These are phyloP conservation scores for Pheosia gnoma DNA, from an alignment of 2,888 invertebrate genomes.

Conservation along the genomic window DNA sequence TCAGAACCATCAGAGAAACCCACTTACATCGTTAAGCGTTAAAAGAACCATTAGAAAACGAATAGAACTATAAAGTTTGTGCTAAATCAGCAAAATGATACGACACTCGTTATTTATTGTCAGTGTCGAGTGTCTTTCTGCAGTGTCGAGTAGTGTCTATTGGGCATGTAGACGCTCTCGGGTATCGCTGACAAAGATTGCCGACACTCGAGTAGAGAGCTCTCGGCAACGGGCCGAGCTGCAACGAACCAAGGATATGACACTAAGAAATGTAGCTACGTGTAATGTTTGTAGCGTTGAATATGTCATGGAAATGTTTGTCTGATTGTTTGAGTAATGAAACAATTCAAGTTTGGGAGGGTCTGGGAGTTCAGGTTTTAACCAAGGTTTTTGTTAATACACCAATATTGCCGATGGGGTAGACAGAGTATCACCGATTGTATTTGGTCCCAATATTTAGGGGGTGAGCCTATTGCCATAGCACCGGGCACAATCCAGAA, in stretches of 20 bases:
- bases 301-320: background rate
- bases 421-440: too few relatives aligned
- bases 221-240: background rate
- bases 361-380: too few relatives aligned
- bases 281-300: background rate
- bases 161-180: slow-evolving; percentile 8
- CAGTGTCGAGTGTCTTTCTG: background rate
- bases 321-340: too few relatives aligned
- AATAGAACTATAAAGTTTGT: background rate
- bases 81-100: background rate
- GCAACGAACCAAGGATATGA: background rate
- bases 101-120: slow-evolving; percentile 1
- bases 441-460: too few relatives aligned
- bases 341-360: too few relatives aligned
- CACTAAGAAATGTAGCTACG: background rate
- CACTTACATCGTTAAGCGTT: too few relatives aligned
- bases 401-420: too few relatives aligned
- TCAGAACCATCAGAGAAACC: too few relatives aligned
- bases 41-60: background rate
- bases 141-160: slow-evolving; percentile 3
- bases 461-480: too few relatives aligned
- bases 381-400: too few relatives aligned
- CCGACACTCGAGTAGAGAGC: slow-evolving; percentile 7
- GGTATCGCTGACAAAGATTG: slow-evolving; percentile 8
- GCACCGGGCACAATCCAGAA: too few relatives aligned